phyloP scores from a whole-genome alignment of 2,797 vertebrate genomes.

The Sebastes glaucus region DNA sequence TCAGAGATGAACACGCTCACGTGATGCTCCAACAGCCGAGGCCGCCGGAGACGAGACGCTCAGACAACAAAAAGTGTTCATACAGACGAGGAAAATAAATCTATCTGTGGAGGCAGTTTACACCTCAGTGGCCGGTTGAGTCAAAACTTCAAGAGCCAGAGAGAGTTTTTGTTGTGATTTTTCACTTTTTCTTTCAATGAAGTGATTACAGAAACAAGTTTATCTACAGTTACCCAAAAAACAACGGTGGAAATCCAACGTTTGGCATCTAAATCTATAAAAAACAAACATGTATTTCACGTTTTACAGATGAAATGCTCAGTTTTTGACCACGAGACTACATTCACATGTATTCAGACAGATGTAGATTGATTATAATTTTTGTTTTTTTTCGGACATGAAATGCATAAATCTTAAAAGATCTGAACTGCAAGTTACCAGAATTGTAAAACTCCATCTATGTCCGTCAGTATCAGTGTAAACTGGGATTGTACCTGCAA shows the following conservation, averaged over 20 bases:
- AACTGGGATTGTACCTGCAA: neutral
- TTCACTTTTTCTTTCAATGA: neutral
- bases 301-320: neutral
- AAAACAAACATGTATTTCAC: neutral
- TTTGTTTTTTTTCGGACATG: neutral
- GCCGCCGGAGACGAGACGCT: neutral
- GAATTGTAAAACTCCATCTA: neutral
- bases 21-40: neutral
- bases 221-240: neutral
- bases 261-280: neutral
- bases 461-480: neutral
- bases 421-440: neutral
- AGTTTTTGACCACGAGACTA: too few species aligned
- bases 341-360: neutral
- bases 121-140: neutral
- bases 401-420: neutral
- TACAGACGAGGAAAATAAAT: too few species aligned
- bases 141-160: neutral
- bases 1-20: constrained; percentile 16
- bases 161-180: neutral
- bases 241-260: neutral
- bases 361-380: too few species aligned
- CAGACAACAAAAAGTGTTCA: neutral
- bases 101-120: too few species aligned
- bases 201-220: neutral